Conservation (phyloP, 2,888 invertebrate species). For the Parnassius apollo region DNA sequence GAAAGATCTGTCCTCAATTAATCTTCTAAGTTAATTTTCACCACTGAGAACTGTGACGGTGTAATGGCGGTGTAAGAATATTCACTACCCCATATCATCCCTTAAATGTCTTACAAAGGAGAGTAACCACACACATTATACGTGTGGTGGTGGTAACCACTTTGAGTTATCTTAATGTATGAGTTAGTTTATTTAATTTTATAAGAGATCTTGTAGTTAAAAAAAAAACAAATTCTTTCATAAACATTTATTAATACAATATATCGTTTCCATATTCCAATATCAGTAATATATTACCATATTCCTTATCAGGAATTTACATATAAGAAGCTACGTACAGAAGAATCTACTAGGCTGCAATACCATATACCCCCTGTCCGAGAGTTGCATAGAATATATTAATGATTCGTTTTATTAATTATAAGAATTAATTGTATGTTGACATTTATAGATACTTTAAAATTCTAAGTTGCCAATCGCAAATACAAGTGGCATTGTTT, state of each 20-base stretch:
- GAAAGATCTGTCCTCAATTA: no score
- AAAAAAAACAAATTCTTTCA: conserved; percentile 51
- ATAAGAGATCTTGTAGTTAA: no score
- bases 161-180: no score
- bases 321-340: conserved; percentile 75
- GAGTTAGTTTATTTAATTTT: no score
- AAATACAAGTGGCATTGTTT: conserved; percentile 67
- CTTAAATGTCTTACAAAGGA: no score
- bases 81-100: no score
- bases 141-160: no score
- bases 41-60: no score
- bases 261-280: conserved; percentile 76
- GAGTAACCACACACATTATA: no score
- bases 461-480: conserved; percentile 78
- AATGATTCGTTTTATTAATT: conserved; percentile 63
- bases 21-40: no score
- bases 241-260: conserved; percentile 81
- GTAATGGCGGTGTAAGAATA: no score
- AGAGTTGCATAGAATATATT: conserved; percentile 65
- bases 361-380: conserved; percentile 71
- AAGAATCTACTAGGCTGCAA: conserved; percentile 73
- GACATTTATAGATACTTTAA: conserved; percentile 66
- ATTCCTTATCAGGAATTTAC: conserved; percentile 64
- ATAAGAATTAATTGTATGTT: conserved; percentile 57
- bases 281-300: conserved; percentile 68